Percentiles rank a stretch among this genome's conserved stretches.
Evolutionary conservation across 2,888 invertebrate species (phyloP).

Genomic region (Drosophila conformis): DNA sequence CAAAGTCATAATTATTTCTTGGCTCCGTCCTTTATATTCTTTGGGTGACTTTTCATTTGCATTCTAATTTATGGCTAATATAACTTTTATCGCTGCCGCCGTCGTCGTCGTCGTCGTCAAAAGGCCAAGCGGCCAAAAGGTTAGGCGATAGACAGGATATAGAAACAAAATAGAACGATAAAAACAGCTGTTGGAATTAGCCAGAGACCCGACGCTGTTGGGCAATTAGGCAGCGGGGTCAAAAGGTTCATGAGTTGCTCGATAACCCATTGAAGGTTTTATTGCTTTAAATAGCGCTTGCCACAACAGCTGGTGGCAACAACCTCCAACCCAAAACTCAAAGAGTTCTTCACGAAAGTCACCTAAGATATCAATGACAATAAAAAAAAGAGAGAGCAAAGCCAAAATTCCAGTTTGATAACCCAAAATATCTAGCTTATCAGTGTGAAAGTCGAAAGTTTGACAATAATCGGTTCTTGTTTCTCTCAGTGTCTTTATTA

Average conservation of each 20-base stretch:
- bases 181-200: slow-evolving; percentile 54
- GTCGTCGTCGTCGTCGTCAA: not conserved
- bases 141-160: slow-evolving; percentile 20
- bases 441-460: not conserved
- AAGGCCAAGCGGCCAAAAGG: slow-evolving; percentile 56
- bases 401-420: not conserved
- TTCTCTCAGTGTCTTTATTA: not conserved
- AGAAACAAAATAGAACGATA: slow-evolving; percentile 38
- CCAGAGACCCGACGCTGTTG: slow-evolving; percentile 9
- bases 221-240: slow-evolving; percentile 58
- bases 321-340: slow-evolving; percentile 8
- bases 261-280: slow-evolving; percentile 30
- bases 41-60: slow-evolving; percentile 67
- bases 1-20: slow-evolving; percentile 59
- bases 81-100: slow-evolving; percentile 69
- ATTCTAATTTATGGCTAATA: slow-evolving; percentile 74
- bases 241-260: slow-evolving; percentile 38
- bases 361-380: slow-evolving; percentile 6
- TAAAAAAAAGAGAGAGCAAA: not conserved
- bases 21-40: slow-evolving; percentile 4
- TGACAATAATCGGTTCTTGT: not conserved
- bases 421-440: not conserved
- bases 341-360: slow-evolving; percentile 4
- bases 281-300: slow-evolving; percentile 1
- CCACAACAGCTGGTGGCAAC: slow-evolving; percentile 31